These are phyloP conservation scores for Stichopus horrens DNA, from an alignment of 53 echinoderm and acorn worm genomes.

Conservation along the genomic window DNA sequence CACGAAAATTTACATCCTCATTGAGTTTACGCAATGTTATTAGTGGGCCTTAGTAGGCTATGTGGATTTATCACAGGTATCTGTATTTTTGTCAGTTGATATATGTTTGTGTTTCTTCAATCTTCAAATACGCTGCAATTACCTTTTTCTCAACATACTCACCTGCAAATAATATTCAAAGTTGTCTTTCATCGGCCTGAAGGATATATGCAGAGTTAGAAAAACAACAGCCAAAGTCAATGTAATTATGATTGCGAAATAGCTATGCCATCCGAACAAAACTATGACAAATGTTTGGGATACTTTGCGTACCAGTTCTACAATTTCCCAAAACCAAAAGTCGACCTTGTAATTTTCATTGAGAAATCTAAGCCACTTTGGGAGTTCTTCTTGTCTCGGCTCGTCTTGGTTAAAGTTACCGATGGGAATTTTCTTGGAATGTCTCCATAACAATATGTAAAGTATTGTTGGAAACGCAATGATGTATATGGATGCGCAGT, in stretches of 20 bases:
- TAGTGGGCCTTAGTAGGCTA: too few species aligned
- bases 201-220: slow-evolving; percentile 12
- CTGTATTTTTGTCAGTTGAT: too few species aligned
- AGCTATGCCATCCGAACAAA: slow-evolving; percentile 40
- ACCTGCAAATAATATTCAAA: slow-evolving; percentile 43
- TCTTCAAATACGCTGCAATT: too few species aligned
- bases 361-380: slow-evolving; percentile 31
- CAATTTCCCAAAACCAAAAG: slow-evolving; percentile 45
- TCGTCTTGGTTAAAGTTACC: neutral
- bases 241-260: slow-evolving; percentile 7
- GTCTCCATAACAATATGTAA: neutral
- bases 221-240: slow-evolving; percentile 22
- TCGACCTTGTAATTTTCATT: slow-evolving; percentile 23
- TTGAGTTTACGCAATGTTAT: too few species aligned
- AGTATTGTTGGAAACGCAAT: neutral
- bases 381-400: neutral
- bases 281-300: slow-evolving; percentile 16
- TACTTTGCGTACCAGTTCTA: slow-evolving; percentile 23
- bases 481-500: slow-evolving; percentile 7
- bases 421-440: neutral
- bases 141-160: neutral
- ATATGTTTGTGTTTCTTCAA: too few species aligned
- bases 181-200: slow-evolving; percentile 28
- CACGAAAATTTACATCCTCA: too few species aligned
- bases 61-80: too few species aligned